Percentiles rank a stretch among this genome's conserved stretches.
These are phyloP conservation scores for Pholis gunnellus DNA, from an alignment of 2,113 vertebrate species.

Conservation along the genomic window DNA sequence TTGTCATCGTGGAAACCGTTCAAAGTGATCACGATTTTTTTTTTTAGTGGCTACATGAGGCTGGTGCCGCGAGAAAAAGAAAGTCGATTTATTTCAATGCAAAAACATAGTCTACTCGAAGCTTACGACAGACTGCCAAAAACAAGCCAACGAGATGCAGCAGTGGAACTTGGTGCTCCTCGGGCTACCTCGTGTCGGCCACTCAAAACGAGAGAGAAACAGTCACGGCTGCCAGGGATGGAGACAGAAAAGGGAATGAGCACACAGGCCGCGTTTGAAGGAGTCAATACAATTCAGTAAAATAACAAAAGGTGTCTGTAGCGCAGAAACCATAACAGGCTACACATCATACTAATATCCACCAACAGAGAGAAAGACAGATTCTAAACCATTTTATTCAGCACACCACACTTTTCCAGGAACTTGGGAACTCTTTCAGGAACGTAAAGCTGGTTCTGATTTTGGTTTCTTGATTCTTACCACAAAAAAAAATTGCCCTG, in stretches of 20 bases:
- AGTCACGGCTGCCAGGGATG: neutral
- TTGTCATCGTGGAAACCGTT: neutral
- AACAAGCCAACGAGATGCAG: too few relatives aligned
- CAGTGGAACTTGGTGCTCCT: too few relatives aligned
- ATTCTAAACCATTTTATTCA: neutral
- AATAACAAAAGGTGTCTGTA: neutral
- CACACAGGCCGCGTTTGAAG: neutral
- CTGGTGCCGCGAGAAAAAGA: too few relatives aligned
- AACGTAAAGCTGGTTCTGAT: conserved; percentile 32
- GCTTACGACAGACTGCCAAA: too few relatives aligned
- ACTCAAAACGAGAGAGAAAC: neutral
- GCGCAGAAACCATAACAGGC: conserved; percentile 15
- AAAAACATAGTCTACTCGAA: too few relatives aligned
- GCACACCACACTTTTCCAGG: conserved; percentile 11
- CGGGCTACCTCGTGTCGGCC: neutral
- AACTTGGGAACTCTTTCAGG: conserved; percentile 31
- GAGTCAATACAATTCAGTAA: neutral
- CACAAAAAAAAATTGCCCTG: conserved; percentile 23
- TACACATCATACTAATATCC: neutral
- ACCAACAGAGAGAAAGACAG: neutral
- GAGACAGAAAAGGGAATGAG: neutral
- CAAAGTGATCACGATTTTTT: neutral
- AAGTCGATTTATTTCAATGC: too few relatives aligned
- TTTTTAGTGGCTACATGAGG: too few relatives aligned
- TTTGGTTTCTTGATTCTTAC: conserved; percentile 31